A percentile compares a stretch with the other conserved stretches of the same genome.
Evolutionary conservation across 2,797 vertebrate genomes (phyloP).

Genomic region (Muscicapa comitata): DNA sequence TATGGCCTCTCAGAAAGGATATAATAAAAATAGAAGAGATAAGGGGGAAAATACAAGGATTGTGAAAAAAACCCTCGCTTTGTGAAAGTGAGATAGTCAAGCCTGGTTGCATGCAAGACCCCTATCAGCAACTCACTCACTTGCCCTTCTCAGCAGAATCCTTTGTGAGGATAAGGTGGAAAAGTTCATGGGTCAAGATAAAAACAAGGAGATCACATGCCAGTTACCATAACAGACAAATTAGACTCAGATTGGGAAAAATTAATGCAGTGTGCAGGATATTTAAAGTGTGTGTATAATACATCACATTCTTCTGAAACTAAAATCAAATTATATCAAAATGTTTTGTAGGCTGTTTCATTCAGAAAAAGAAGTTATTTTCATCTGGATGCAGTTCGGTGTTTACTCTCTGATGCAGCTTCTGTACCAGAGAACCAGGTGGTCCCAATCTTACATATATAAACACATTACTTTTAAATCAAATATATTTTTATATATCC

Average conservation of each 20-base stretch:
- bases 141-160: background rate
- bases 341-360: background rate
- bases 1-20: background rate
- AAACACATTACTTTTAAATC: background rate
- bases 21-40: background rate
- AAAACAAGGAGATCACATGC: background rate
- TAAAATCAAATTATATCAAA: background rate
- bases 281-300: background rate
- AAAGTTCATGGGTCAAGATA: background rate
- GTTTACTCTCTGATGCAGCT: background rate
- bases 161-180: background rate
- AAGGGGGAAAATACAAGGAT: background rate
- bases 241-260: background rate
- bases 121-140: fast-evolving
- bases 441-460: background rate
- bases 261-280: background rate
- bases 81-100: background rate
- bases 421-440: background rate
- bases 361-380: background rate
- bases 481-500: background rate
- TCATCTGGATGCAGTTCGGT: background rate
- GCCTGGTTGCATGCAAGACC: background rate
- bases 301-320: background rate
- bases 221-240: background rate
- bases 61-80: background rate